phyloP scores from a whole-genome alignment of 2,113 vertebrate species.

The Gymnobelideus leadbeateri region DNA sequence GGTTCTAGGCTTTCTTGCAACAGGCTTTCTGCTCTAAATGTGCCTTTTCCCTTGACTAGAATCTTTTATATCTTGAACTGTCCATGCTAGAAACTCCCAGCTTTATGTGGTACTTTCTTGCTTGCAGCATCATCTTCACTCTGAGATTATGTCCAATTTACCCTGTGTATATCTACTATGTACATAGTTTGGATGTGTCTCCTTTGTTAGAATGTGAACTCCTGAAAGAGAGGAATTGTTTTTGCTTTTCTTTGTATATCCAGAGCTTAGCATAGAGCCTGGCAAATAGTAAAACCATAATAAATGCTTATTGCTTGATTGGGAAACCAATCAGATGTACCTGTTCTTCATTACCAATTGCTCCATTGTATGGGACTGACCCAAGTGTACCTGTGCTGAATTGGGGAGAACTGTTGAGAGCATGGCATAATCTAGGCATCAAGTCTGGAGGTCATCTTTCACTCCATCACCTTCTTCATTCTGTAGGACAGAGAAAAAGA shows the following conservation, averaged over 20 bases:
- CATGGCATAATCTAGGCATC: not conserved
- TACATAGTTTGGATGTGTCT: not conserved
- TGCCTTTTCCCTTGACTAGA: not conserved
- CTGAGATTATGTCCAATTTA: not conserved
- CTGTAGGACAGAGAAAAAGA: not conserved
- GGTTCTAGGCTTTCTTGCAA: not conserved
- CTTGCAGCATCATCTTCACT: not conserved
- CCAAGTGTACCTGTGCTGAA: not conserved
- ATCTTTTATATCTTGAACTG: not conserved
- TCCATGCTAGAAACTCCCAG: not conserved
- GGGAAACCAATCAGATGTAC: not conserved
- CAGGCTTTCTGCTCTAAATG: not conserved
- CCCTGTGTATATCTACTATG: not conserved
- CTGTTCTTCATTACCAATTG: not conserved
- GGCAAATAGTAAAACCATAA: not conserved
- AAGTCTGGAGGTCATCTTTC: not conserved
- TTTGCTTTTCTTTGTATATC: not conserved
- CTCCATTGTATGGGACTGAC: not conserved
- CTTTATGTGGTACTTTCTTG: not conserved
- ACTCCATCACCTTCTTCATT: not conserved
- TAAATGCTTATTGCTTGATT: not conserved
- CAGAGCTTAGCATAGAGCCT: not conserved
- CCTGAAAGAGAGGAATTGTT: not conserved
- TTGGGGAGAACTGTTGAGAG: not conserved
- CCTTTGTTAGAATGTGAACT: not conserved